Evolutionary conservation across 1,140 invertebrate species (phyloP).

Genomic region (Saxidomus purpurata): DNA sequence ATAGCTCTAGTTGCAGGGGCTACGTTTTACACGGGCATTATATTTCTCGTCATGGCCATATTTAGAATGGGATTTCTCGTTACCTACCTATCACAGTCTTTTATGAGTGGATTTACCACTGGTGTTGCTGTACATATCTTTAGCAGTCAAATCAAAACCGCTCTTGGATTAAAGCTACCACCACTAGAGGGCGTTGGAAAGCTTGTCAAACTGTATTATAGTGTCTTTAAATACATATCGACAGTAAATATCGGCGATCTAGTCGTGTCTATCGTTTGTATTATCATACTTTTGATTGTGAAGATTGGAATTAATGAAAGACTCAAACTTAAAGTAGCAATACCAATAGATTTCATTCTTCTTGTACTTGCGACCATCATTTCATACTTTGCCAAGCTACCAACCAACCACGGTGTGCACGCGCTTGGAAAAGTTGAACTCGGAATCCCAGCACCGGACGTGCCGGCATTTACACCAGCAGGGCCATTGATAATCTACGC

Average conservation of each 20-base stretch:
- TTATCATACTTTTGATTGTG: constrained; percentile 91
- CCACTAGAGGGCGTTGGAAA: constrained; percentile 66
- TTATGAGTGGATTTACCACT: constrained; percentile 96
- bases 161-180: constrained; percentile 90
- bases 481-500: constrained; percentile 65
- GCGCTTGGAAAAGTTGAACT: constrained; percentile 86
- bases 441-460: constrained; percentile 77
- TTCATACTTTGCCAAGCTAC: constrained; percentile 72
- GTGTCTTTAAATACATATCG: constrained; percentile 72
- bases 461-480: constrained; percentile 67
- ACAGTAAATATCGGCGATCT: constrained; percentile 84
- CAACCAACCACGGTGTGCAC: constrained; percentile 81
- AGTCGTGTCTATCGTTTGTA: constrained; percentile 90
- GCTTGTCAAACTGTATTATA: constrained; percentile 76
- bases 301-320: constrained; percentile 93
- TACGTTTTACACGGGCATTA: constrained; percentile 67
- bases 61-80: constrained; percentile 94
- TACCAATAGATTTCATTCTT: constrained; percentile 91
- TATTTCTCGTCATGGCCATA: constrained; percentile 91
- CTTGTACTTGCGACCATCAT: constrained; percentile 60
- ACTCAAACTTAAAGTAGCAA: constrained; percentile 89
- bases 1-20: constrained; percentile 58
- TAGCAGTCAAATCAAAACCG: constrained; percentile 90
- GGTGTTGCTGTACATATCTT: constrained; percentile 96
- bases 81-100: constrained; percentile 93